Percentiles rank a stretch among this genome's conserved stretches.
These are phyloP conservation scores for Phyllostomus hastatus DNA, from an alignment of 2,113 vertebrate species.

Conservation along the genomic window DNA sequence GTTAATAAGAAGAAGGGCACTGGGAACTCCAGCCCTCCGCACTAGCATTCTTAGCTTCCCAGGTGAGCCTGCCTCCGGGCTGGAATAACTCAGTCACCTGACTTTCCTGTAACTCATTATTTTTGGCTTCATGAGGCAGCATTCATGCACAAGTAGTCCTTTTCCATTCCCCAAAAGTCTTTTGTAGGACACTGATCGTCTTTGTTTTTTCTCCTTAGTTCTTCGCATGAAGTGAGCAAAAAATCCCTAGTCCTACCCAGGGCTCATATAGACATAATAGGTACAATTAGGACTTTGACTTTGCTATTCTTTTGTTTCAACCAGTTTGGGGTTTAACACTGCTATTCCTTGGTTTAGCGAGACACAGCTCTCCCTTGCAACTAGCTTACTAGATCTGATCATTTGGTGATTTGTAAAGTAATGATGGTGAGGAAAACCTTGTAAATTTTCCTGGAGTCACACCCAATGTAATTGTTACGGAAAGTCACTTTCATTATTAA, in stretches of 20 bases:
- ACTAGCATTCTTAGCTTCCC: slow-evolving; percentile 29
- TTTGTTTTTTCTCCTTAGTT: neutral
- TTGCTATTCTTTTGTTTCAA: neutral
- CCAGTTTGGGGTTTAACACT: neutral
- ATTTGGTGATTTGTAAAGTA: neutral
- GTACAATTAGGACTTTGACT: neutral
- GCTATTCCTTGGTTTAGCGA: neutral
- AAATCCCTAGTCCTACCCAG: neutral
- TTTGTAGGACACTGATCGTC: slow-evolving; percentile 45
- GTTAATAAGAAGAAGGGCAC: slow-evolving; percentile 49
- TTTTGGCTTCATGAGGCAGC: slow-evolving; percentile 56
- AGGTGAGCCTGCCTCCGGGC: slow-evolving; percentile 53
- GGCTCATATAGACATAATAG: neutral
- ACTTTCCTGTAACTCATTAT: slow-evolving; percentile 55
- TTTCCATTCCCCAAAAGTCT: slow-evolving; percentile 34
- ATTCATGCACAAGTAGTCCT: slow-evolving; percentile 43
- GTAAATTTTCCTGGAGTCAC: slow-evolving; percentile 9
- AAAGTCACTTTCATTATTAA: slow-evolving; percentile 19
- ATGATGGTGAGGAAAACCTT: neutral
- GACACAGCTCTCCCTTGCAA: neutral
- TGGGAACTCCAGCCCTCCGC: neutral
- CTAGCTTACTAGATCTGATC: neutral
- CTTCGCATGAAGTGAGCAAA: neutral
- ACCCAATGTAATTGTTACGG: neutral
- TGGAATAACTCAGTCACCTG: slow-evolving; percentile 67